Percentiles rank a stretch among this genome's conserved stretches.
Evolutionary conservation across 2,797 vertebrate genomes (phyloP).

Genomic region (Chrosomus eos): DNA sequence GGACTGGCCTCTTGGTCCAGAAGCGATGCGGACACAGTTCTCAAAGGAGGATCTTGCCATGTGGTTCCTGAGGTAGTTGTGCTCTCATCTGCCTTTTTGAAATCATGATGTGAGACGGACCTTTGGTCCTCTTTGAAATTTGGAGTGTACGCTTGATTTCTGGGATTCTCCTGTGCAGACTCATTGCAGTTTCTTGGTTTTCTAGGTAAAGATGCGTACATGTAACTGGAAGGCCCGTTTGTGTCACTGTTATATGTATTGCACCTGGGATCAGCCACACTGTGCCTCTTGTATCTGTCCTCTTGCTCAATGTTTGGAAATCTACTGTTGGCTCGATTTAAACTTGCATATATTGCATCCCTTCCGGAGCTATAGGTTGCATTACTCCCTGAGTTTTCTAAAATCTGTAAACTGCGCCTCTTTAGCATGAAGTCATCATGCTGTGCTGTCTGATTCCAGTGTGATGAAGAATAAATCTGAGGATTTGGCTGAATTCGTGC

Average conservation of each 20-base stretch:
- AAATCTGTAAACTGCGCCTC: slow-evolving; percentile 82
- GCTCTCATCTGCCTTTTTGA: slow-evolving; percentile 68
- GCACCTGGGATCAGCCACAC: slow-evolving; percentile 77
- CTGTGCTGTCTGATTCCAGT: slow-evolving; percentile 67
- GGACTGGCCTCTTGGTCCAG: slow-evolving; percentile 75
- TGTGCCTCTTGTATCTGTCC: slow-evolving; percentile 76
- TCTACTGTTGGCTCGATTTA: slow-evolving; percentile 76
- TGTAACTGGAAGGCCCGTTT: slow-evolving; percentile 62
- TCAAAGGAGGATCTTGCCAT: slow-evolving; percentile 72
- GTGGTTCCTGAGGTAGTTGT: slow-evolving; percentile 43
- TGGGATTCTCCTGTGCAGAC: slow-evolving; percentile 53
- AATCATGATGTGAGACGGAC: slow-evolving; percentile 78
- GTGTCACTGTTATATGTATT: slow-evolving; percentile 61
- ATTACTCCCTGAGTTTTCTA: slow-evolving; percentile 78
- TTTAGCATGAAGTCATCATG: slow-evolving; percentile 79
- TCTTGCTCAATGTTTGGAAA: slow-evolving; percentile 73
- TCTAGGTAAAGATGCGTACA: slow-evolving; percentile 65
- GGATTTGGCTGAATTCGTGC: slow-evolving; percentile 58
- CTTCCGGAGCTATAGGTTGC: slow-evolving; percentile 70
- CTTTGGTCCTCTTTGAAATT: slow-evolving; percentile 77
- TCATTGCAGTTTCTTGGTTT: slow-evolving; percentile 59
- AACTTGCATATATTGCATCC: slow-evolving; percentile 80
- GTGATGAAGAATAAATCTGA: slow-evolving; percentile 69
- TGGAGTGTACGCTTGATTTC: slow-evolving; percentile 58
- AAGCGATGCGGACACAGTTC: slow-evolving; percentile 82